These are phyloP conservation scores for Polyergus mexicanus DNA, from an alignment of 1,140 invertebrate genomes.

Conservation along the genomic window DNA sequence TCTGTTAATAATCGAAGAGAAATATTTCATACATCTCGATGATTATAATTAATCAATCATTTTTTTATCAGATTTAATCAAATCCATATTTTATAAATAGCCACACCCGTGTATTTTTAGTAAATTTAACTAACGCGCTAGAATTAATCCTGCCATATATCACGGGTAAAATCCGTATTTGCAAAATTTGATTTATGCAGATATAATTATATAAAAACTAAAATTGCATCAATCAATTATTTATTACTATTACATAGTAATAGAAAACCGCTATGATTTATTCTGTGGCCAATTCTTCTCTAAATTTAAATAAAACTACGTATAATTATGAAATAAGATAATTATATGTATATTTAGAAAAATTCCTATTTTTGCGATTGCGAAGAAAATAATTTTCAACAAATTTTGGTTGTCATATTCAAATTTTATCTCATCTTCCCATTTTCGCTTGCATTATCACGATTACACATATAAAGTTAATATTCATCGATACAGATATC, in stretches of 20 bases:
- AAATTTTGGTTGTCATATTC: conserved; percentile 34
- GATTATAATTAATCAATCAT: conserved; percentile 7
- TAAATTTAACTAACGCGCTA: conserved; percentile 35
- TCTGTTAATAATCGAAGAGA: conserved; percentile 10
- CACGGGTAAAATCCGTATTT: conserved; percentile 28
- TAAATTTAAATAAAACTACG: conserved; percentile 36
- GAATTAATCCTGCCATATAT: conserved; percentile 38
- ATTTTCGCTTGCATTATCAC: conserved; percentile 17
- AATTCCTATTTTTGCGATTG: conserved; percentile 20
- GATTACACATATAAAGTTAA: not conserved
- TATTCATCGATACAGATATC: not conserved
- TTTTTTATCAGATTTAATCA: conserved; percentile 23
- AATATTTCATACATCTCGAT: not conserved
- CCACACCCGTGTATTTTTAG: conserved; percentile 9
- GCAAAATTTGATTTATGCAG: conserved; percentile 34
- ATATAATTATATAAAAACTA: not conserved
- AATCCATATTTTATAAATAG: not conserved
- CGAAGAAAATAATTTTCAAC: conserved; percentile 7
- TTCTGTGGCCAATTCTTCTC: not conserved
- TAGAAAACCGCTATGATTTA: conserved; percentile 16
- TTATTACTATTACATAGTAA: not conserved
- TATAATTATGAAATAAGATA: conserved; percentile 18
- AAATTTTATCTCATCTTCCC: not conserved
- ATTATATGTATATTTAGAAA: conserved; percentile 30
- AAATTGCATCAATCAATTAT: conserved; percentile 28